Evolutionary conservation across 1,140 invertebrate species (phyloP).

Genomic region (Macrobrachium nipponense): DNA sequence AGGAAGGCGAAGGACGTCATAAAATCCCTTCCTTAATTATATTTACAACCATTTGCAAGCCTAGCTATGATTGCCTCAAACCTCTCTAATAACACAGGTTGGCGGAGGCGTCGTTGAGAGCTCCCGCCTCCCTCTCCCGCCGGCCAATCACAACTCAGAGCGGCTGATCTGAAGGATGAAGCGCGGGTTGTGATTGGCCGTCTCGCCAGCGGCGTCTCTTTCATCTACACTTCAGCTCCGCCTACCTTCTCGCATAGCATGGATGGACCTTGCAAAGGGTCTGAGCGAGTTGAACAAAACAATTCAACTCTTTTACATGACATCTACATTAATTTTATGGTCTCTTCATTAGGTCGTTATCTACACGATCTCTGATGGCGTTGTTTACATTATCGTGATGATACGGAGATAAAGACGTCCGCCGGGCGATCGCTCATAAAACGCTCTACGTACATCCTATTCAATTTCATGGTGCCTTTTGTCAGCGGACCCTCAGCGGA

Average conservation of each 20-base stretch:
- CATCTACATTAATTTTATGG: slow-evolving; percentile 52
- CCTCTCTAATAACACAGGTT: slow-evolving; percentile 39
- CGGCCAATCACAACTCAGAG: slow-evolving; percentile 46
- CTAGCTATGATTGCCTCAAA: slow-evolving; percentile 8
- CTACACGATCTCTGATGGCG: slow-evolving; percentile 25
- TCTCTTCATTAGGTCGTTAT: slow-evolving; percentile 31
- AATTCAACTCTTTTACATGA: slow-evolving; percentile 40
- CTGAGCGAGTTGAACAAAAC: slow-evolving; percentile 33
- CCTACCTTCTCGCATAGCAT: slow-evolving; percentile 41
- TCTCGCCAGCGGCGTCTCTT: slow-evolving; percentile 39
- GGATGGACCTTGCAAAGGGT: neutral
- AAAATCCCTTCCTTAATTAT: slow-evolving; percentile 48
- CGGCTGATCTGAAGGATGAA: slow-evolving; percentile 45
- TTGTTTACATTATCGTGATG: slow-evolving; percentile 13
- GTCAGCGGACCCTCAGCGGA: slow-evolving; percentile 3
- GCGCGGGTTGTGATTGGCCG: slow-evolving; percentile 38
- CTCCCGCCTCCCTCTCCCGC: slow-evolving; percentile 38
- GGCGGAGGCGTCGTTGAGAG: slow-evolving; percentile 35
- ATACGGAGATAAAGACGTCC: slow-evolving; percentile 32
- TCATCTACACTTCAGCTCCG: slow-evolving; percentile 45
- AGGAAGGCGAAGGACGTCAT: slow-evolving; percentile 13
- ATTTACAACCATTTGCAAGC: slow-evolving; percentile 52
- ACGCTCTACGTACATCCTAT: slow-evolving; percentile 27
- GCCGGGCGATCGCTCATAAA: slow-evolving; percentile 26
- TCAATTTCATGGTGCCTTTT: slow-evolving; percentile 49